Base-by-base conservation (phyloP, 2,113 vertebrate species). In the Pogonocichla stellata region DNA sequence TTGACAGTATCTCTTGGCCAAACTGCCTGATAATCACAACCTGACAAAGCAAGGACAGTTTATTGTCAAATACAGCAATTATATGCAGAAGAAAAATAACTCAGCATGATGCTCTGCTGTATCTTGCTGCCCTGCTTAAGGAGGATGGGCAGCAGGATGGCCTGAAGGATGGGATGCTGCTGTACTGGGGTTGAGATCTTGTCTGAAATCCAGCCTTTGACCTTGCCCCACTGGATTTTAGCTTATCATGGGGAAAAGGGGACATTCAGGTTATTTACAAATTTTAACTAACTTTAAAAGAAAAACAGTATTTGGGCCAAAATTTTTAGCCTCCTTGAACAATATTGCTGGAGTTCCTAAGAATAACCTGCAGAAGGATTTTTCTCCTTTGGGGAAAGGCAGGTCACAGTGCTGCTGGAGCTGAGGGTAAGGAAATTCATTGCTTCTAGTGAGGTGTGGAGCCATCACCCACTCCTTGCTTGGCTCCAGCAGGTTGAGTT, bases 11-110 rank as follows among this genome's bases (percentile, higher is more conserved):
- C 47, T 86, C 69, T 94, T 12, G 71, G 60, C 45, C 72, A 57
- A 77, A 69, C 31, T 79, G 60, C 28, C n/a, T 64, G 31, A 66
- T 88, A 82, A 92, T 73, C 60, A 54, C 34, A 66, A 83, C 40
- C 19, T 42, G 71, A 80, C 19, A 40, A 61, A 65, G 38, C 0
- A 5, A 40, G 54, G 34, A 19, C 29, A 15, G 29, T 71, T 80
- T 40, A 51, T 83, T 53, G 78, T 64, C 40, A 81, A 95, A 87
- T 84, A 48, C 48, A 92, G 3, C 70, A 67, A 88, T 56, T 73
- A 31, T 8, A 80, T 8, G 38, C 19, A 57, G 47, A 80, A 80
- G 58, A 28, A 77, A 88, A 82, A 40, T 25, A 61, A 17, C 25
- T 56, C 26, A 0, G 19, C 12, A 1, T 75, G 80, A 26, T 84